Evolutionary conservation across 2,797 vertebrate genomes (phyloP).

Genomic region (Parotocinclus haroldoi): DNA sequence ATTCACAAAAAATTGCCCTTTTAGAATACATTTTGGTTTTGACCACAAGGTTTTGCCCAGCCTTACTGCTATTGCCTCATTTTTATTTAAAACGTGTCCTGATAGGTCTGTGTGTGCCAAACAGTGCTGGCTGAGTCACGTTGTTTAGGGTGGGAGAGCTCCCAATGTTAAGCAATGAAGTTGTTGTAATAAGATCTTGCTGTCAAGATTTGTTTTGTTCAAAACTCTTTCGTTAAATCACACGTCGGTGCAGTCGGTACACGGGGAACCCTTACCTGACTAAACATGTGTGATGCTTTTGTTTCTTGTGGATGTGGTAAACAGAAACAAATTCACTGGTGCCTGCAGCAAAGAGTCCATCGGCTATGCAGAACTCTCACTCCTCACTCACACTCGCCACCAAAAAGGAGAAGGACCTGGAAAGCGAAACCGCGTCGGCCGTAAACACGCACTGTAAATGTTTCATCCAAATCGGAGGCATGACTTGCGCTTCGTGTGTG

Average conservation of each 20-base stretch:
- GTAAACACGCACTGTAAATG: constrained; percentile 78
- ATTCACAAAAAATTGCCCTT: too few relatives aligned
- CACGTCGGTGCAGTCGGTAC: too few relatives aligned
- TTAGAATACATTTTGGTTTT: too few relatives aligned
- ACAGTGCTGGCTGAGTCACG: too few relatives aligned
- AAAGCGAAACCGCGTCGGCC: constrained; percentile 44
- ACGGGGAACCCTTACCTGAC: too few relatives aligned
- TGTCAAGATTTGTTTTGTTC: background rate
- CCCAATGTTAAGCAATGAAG: too few relatives aligned
- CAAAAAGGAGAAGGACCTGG: constrained; percentile 55
- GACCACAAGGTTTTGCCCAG: too few relatives aligned
- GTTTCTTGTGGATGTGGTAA: constrained; percentile 13
- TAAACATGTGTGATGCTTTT: background rate
- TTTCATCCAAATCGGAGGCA: constrained; percentile 90
- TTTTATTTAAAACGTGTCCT: too few relatives aligned
- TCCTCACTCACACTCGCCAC: constrained; percentile 40
- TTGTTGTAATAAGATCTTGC: background rate
- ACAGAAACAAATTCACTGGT: constrained; percentile 71
- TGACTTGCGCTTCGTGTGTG: constrained; percentile 97
- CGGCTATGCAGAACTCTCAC: constrained; percentile 45
- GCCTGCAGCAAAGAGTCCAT: constrained; percentile 47
- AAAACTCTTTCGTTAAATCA: too few relatives aligned
- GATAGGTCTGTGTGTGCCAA: too few relatives aligned
- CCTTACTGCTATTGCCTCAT: too few relatives aligned
- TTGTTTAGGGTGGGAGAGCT: too few relatives aligned